Conservation (phyloP, 2,113 vertebrate genomes). For the Channa maculata region DNA sequence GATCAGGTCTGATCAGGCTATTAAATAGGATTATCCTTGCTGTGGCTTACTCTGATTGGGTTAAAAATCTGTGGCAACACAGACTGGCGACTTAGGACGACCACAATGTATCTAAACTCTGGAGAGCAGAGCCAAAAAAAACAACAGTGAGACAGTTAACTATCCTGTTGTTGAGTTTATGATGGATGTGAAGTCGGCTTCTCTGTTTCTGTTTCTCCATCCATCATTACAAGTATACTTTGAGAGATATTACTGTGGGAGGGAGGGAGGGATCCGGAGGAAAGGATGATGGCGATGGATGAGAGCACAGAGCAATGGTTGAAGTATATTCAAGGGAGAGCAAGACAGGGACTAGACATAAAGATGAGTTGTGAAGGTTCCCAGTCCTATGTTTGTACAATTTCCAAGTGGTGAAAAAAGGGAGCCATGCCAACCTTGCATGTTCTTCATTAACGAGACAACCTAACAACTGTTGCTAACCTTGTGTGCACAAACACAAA, state of each 20-base stretch:
- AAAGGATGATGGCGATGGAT: conserved; percentile 40
- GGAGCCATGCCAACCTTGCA: not conserved
- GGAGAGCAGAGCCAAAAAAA: conserved; percentile 23
- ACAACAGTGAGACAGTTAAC: conserved; percentile 59
- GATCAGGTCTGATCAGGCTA: not conserved
- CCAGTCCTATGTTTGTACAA: no score
- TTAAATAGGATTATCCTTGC: not conserved
- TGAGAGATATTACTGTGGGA: conserved; percentile 64
- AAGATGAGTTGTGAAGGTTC: not conserved
- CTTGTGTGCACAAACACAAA: conserved; percentile 18
- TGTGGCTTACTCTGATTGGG: conserved; percentile 6
- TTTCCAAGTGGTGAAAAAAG: not conserved
- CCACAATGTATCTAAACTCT: conserved; percentile 27
- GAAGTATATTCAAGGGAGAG: conserved; percentile 26
- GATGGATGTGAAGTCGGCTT: conserved; percentile 70
- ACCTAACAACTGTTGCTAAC: conserved; percentile 1
- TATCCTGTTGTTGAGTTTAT: conserved; percentile 66
- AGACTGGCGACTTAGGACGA: conserved; percentile 11
- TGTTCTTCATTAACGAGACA: conserved; percentile 2
- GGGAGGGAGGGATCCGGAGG: conserved; percentile 49
- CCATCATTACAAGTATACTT: conserved; percentile 68
- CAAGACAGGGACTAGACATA: conserved; percentile 4
- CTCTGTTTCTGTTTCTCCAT: conserved; percentile 54
- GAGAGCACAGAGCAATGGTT: conserved; percentile 15
- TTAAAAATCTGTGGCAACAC: conserved; percentile 4